Base-by-base conservation (phyloP, 2,797 vertebrate genomes). In the Loris lydekkerianus region DNA sequence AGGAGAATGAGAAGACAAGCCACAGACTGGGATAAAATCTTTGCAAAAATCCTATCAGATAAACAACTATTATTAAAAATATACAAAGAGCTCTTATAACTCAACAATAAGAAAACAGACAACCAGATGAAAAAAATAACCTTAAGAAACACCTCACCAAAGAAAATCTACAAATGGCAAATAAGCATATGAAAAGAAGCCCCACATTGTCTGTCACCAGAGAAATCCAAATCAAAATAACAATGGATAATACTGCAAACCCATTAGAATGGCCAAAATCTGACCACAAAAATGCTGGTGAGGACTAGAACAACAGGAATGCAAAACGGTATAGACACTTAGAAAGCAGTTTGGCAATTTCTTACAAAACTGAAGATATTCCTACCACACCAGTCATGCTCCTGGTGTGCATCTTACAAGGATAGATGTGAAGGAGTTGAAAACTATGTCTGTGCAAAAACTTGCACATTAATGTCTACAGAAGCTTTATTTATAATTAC, bases 361-460 rank as follows among this genome's bases (percentile, higher is more conserved):
- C 40, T 78, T 85, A 76, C 31, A 40, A 43, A 76, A 69, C 49
- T 81, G 78, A 78, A 85, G n/a, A 40, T 3, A 78, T 29, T 73
- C 63, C 78, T 65, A 46, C 43, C 75, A 73, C 72, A 43, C 29
- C 9, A 91, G 72, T 86, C 53, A 86, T 5, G 23, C 21, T 84
- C 80, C 53, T 77, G 70, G 72, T n/a, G n/a, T n/a, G n/a, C n/a
- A n/a, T n/a, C n/a, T n/a, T n/a, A n/a, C n/a, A n/a, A n/a, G 31
- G 49, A 84, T 94, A 84, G 89, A 84, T 31, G 53, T 31, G 53
- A 70, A 49, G 61, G 27, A 90, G 29, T 34, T 85, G n/a, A 86
- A 91, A 87, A 75, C 63, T 73, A 63, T 81, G 49, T 82, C 76
- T 75, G 15, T 49, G 67, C 73, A 43, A 82, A 67, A 91, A 49